phyloP scores from a whole-genome alignment of 2,888 invertebrate genomes.

The Stomorhina lunata region DNA sequence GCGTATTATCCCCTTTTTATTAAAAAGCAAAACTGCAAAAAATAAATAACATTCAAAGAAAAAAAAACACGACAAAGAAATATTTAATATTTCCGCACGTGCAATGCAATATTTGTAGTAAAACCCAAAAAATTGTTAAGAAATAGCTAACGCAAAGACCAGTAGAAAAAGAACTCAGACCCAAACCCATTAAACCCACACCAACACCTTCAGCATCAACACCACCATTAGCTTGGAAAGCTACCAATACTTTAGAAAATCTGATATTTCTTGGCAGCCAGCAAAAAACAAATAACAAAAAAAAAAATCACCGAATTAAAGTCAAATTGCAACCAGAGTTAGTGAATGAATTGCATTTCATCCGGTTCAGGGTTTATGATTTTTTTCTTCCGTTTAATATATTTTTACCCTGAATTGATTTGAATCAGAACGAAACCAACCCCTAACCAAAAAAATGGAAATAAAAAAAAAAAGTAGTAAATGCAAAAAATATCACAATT shows the following conservation, averaged over 20 bases:
- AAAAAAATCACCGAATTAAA: conserved; percentile 11
- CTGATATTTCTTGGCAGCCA: not conserved
- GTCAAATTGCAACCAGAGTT: conserved; percentile 48
- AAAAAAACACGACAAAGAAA: conserved; percentile 7
- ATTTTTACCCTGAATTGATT: conserved; percentile 50
- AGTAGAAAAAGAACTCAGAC: conserved; percentile 13
- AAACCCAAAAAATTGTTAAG: not conserved
- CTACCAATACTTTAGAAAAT: not conserved
- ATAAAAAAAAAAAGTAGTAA: not conserved
- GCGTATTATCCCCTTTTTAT: conserved; percentile 54
- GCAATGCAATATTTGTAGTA: conserved; percentile 36
- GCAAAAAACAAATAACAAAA: not conserved
- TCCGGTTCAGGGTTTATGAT: conserved; percentile 40
- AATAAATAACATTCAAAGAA: not conserved
- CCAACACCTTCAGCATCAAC: conserved; percentile 28
- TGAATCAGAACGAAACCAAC: conserved; percentile 24
- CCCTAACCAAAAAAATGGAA: not conserved
- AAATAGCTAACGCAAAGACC: not conserved
- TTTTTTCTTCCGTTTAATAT: not conserved
- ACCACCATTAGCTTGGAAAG: conserved; percentile 29
- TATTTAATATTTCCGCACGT: conserved; percentile 60
- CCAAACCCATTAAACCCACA: conserved; percentile 46
- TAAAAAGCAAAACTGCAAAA: conserved; percentile 24
- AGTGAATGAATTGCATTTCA: conserved; percentile 50
- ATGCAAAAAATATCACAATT: conserved; percentile 20